Base-by-base conservation (phyloP, 1,140 invertebrate species). In the Lepidotrigona ventralis region DNA sequence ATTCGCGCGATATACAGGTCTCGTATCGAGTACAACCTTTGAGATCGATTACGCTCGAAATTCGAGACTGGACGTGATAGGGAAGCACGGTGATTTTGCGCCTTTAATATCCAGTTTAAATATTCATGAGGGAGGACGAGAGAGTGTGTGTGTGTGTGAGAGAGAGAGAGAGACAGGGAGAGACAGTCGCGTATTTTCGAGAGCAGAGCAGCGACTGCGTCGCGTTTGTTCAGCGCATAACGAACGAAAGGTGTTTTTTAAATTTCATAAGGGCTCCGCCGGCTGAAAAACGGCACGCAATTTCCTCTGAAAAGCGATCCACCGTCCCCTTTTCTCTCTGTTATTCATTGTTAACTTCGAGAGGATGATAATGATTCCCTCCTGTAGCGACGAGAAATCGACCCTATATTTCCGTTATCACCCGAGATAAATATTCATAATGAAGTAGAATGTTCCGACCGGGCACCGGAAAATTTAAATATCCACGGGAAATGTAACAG, bases 21-120 rank as follows among this genome's bases (percentile, higher is more conserved):
- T 78, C 63, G 64, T 87, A 76, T 83, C 60, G 58, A 79, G 87
- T 46, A 46, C 39, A 72, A 51, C 46, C 63, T 74, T 58, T 53
- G 64, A 63, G 87, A 87, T 88, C 88, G 88, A 89, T 84, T 81
- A 78, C 46, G 75, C 75, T 89, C 75, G 84, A 86, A 90, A 91
- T 91, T 90, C 86, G 86, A 64, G 87, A 86, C 85, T 21, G 69
- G 9, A 70, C 33, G 51, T n/a, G 82, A 58, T 56, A 51, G 76
- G 73, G 69, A 75, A 81, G 39, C 85, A 87, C 87, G 88, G 85
- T 92, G 92, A 93, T 92, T 93, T 92, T 88, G 91, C 90, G 88
- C 91, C 91, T 92, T 93, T 93, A 93, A 93, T 93, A 92, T 92
- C 91, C 90, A 92, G 91, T 92, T 93, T 93, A 93, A 93, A 93